phyloP scores from a whole-genome alignment of 2,888 invertebrate genomes.

The Brassicogethes aeneus region DNA sequence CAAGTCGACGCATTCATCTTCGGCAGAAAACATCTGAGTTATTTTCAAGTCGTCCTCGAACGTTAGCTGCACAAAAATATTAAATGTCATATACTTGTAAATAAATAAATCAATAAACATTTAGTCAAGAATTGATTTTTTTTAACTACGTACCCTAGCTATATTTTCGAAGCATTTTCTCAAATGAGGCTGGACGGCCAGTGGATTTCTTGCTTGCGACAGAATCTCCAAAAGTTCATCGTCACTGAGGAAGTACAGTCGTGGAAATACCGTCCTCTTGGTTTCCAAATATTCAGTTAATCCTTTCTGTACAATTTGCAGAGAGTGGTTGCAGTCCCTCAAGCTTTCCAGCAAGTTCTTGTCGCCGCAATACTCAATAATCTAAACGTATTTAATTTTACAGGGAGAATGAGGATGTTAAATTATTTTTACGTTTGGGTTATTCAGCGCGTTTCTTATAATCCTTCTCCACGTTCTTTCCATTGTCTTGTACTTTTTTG shows the following conservation, averaged over 20 bases:
- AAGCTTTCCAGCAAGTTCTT: slow-evolving; percentile 58
- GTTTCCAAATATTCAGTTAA: slow-evolving; percentile 70
- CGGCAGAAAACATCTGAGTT: slow-evolving; percentile 66
- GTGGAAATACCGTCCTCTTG: slow-evolving; percentile 64
- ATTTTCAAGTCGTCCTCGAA: slow-evolving; percentile 63
- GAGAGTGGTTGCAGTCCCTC: slow-evolving; percentile 57
- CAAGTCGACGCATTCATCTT: slow-evolving; percentile 63
- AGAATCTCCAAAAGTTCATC: slow-evolving; percentile 75
- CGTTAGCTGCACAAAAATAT: slow-evolving; percentile 43
- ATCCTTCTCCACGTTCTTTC: slow-evolving; percentile 72
- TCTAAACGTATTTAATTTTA: slow-evolving; percentile 45
- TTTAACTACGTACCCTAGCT: slow-evolving; percentile 42
- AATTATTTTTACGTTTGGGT: slow-evolving; percentile 49
- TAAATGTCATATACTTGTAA: too few relatives aligned
- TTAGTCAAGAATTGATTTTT: too few relatives aligned
- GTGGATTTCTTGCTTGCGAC: slow-evolving; percentile 68
- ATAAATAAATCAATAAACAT: too few relatives aligned
- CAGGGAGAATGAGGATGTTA: too few relatives aligned
- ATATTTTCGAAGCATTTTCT: slow-evolving; percentile 78
- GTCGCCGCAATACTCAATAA: slow-evolving; percentile 56
- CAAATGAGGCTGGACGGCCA: slow-evolving; percentile 72
- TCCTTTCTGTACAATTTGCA: slow-evolving; percentile 67
- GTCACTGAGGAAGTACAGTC: slow-evolving; percentile 76
- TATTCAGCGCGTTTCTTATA: slow-evolving; percentile 60
- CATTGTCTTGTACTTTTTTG: slow-evolving; percentile 70